Base-by-base conservation (phyloP, 2,888 invertebrate genomes). In the Archips crataeganus region DNA sequence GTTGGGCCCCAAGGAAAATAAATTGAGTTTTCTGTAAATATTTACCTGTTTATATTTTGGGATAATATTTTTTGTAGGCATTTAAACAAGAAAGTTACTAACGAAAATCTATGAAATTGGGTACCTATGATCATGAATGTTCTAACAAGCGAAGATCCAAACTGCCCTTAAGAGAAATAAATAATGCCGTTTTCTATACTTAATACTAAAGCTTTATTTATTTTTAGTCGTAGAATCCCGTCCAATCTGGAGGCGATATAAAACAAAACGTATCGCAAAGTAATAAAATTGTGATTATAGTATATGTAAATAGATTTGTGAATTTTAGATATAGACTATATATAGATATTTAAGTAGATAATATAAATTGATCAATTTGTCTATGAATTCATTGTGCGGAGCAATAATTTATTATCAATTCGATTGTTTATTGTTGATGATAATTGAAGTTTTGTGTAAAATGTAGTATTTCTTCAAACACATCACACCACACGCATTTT, bases 201-300 rank as follows among this genome's bases (percentile, higher is more conserved):
- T 39, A 42, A 47, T 47, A 47, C 39, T 39, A 23, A 49, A 42
- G n/a, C 39, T 69, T 73, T 70, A 74, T 70, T 74, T 74, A 74
- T 74, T 74, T 39, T 70, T 70, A 74, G 70, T 74, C 45, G 54
- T 74, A 74, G 61, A 60, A 65, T 60, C 74, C 74, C 74, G 74
- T 74, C 74, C 74, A 74, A 65, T 60, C 42, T 65, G 64, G 74
- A 74, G 69, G 70, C 74, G 74, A 70, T 74, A 65, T 64, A 42
- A 45, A 65, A 51, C 49, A 60, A 34, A 32, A 54, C 39, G 51
- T 70, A 74, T 74, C 45, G 74, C 74, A 47, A 74, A 70, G 49
- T 69, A 74, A 65, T 74, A 65, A 65, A 64, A 74, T 70, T 74
- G 74, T 74, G 74, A 74, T 70, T 74, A 61, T 64, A 70, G 54